Conservation (phyloP, 2,797 vertebrate species). For the Naso thynnoides region DNA sequence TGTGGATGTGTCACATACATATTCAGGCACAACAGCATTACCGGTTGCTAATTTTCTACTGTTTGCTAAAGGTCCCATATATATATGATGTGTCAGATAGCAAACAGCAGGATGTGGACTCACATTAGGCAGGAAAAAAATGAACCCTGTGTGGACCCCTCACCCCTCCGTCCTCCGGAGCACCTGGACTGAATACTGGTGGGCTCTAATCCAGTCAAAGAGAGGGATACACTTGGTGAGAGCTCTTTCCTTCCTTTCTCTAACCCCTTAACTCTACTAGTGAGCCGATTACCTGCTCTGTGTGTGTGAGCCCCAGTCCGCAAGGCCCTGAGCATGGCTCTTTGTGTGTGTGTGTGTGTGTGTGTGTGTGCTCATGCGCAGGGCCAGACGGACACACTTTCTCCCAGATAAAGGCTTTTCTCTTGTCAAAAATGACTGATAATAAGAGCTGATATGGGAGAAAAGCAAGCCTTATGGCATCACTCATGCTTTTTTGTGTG, state of each 20-base stretch:
- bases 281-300: conserved; percentile 82
- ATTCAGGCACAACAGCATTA: conserved; percentile 14
- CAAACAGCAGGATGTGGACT: conserved; percentile 61
- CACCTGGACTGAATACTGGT: conserved; percentile 71
- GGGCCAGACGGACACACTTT: conserved; percentile 64
- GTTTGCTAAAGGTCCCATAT: conserved; percentile 17
- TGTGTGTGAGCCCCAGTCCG: conserved; percentile 52
- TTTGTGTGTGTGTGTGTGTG: conserved; percentile 64
- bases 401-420: conserved; percentile 79
- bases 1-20: conserved; percentile 8
- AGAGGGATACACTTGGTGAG: conserved; percentile 60
- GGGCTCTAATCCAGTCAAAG: conserved; percentile 77
- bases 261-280: conserved; percentile 63
- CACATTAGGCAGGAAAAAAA: conserved; percentile 41
- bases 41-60: conserved; percentile 16
- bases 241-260: conserved; percentile 68
- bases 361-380: conserved; percentile 12
- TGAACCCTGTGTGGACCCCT: conserved; percentile 48
- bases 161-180: conserved; percentile 47
- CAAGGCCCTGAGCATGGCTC: conserved; percentile 32
- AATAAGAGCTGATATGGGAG: conserved; percentile 82
- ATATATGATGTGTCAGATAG: conserved; percentile 38
- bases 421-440: conserved; percentile 79
- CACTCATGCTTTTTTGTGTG: conserved; percentile 71
- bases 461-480: conserved; percentile 75